phyloP scores from a whole-genome alignment of 2,888 invertebrate genomes.

The Amiota minor region DNA sequence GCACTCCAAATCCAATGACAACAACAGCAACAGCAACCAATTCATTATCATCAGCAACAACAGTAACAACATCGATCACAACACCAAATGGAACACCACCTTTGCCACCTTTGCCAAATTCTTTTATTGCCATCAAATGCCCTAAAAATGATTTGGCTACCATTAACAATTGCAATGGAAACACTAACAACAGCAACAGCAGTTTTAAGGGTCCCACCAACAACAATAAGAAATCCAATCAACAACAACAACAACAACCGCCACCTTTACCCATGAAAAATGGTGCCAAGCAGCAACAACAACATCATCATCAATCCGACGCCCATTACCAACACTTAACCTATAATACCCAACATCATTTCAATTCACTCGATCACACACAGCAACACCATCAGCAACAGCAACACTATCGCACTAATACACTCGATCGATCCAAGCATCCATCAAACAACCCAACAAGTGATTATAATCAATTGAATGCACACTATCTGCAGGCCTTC shows the following conservation, averaged over 20 bases:
- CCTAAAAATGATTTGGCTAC: conserved; percentile 47
- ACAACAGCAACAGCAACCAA: conserved; percentile 44
- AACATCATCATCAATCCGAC: conserved; percentile 41
- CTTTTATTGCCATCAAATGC: conserved; percentile 65
- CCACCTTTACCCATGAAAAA: conserved; percentile 66
- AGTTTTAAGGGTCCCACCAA: conserved; percentile 51
- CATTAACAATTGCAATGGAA: conserved; percentile 45
- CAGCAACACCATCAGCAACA: conserved; percentile 35
- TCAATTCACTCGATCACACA: conserved; percentile 63
- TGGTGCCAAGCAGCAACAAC: conserved; percentile 51
- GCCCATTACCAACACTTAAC: conserved; percentile 58
- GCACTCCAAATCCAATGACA: conserved; percentile 45
- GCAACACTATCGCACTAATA: conserved; percentile 54
- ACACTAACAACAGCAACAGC: conserved; percentile 47
- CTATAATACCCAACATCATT: conserved; percentile 57
- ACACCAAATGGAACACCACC: conserved; percentile 68
- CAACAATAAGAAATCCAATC: conserved; percentile 39
- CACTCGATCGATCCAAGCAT: conserved; percentile 59
- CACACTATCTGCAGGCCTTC: conserved; percentile 70
- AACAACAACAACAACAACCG: conserved; percentile 48
- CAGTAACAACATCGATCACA: conserved; percentile 47
- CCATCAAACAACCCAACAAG: conserved; percentile 35
- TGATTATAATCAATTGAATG: conserved; percentile 69
- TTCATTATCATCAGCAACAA: conserved; percentile 55
- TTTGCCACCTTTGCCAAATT: conserved; percentile 66